phyloP scores from a whole-genome alignment of 1,140 invertebrate species.

The Drosophila parabipectinata region DNA sequence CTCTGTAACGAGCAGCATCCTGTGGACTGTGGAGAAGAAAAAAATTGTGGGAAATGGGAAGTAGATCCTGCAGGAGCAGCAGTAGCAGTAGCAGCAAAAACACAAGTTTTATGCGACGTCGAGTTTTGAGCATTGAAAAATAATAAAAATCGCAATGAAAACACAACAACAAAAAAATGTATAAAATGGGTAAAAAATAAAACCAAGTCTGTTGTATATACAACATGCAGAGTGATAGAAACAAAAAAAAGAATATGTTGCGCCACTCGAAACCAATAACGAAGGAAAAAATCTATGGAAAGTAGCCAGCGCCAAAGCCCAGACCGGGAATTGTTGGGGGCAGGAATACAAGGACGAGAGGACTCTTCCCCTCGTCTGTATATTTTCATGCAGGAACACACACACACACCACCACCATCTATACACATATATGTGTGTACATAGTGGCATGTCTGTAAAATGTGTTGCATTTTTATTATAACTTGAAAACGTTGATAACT shows the following conservation, averaged over 20 bases:
- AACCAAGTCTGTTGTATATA: conserved; percentile 62
- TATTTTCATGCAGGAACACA: conserved; percentile 33
- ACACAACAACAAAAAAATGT: conserved; percentile 23
- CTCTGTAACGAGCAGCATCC: conserved; percentile 54
- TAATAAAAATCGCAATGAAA: conserved; percentile 66
- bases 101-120: conserved; percentile 81
- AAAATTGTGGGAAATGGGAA: neutral
- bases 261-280: conserved; percentile 80
- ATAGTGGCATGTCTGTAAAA: conserved; percentile 69
- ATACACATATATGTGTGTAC: conserved; percentile 29
- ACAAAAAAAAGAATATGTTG: conserved; percentile 48
- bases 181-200: conserved; percentile 49
- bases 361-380: neutral
- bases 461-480: conserved; percentile 83
- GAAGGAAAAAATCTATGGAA: conserved; percentile 82
- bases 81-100: conserved; percentile 61
- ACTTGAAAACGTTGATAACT: conserved; percentile 84
- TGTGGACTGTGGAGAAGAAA: conserved; percentile 8
- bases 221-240: conserved; percentile 49
- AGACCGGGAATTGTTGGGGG: conserved; percentile 14
- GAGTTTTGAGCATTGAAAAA: conserved; percentile 79
- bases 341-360: conserved; percentile 34
- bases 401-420: neutral
- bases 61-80: conserved; percentile 31
- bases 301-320: conserved; percentile 65